Percentiles rank a stretch among this genome's conserved stretches.
These are phyloP conservation scores for Python bivittatus DNA, from an alignment of 2,113 vertebrate genomes.

Conservation along the genomic window DNA sequence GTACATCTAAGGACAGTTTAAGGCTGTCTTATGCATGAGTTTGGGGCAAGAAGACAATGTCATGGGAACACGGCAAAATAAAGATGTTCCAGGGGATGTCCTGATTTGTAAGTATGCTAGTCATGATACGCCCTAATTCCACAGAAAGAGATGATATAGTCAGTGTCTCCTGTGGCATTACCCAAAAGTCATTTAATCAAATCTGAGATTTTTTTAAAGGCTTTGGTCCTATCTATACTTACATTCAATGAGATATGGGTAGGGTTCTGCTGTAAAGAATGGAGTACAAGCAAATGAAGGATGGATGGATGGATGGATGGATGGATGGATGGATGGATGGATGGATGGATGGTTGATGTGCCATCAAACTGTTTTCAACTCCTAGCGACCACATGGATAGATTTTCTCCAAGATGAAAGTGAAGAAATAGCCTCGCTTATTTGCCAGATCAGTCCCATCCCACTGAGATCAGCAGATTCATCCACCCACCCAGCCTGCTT, in stretches of 20 bases:
- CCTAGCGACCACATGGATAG: not conserved
- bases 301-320: too few species aligned
- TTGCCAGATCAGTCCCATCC: too few species aligned
- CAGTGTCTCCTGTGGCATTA: too few species aligned
- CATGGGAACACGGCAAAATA: not conserved
- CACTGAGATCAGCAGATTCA: too few species aligned
- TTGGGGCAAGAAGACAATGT: not conserved
- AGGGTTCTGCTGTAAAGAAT: not conserved
- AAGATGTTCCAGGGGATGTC: not conserved
- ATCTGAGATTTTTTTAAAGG: not conserved
- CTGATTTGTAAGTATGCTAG: not conserved
- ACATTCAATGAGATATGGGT: not conserved
- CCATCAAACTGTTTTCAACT: not conserved
- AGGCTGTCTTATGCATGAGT: not conserved
- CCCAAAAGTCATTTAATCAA: not conserved
- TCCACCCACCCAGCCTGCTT: too few species aligned
- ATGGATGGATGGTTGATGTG: not conserved
- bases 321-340: not conserved
- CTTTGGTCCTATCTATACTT: not conserved
- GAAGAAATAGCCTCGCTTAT: not conserved
- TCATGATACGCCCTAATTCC: not conserved
- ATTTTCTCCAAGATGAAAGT: too few species aligned
- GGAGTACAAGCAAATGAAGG: not conserved
- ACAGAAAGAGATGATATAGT: not conserved
- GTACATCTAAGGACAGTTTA: not conserved